phyloP scores from a whole-genome alignment of 2,113 vertebrate genomes.

The Nothocercus nigrocapillus region DNA sequence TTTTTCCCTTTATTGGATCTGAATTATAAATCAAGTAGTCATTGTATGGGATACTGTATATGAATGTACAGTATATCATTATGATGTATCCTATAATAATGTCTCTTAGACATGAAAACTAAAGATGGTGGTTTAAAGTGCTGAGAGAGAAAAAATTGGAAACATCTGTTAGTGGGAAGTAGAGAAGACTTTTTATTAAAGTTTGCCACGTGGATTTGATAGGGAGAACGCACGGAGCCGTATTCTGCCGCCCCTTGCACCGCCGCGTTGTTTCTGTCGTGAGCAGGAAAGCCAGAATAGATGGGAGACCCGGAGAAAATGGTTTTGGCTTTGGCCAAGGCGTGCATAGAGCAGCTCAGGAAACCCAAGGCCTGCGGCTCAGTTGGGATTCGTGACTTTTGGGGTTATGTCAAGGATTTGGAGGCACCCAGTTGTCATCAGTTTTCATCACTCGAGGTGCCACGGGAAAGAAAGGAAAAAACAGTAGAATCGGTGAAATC shows the following conservation, averaged over 20 bases:
- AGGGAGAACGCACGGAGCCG: slow-evolving; percentile 42
- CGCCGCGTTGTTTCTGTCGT: slow-evolving; percentile 3
- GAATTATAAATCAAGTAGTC: slow-evolving; percentile 80
- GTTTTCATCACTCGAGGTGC: background rate
- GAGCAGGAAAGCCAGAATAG: background rate
- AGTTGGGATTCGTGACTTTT: background rate
- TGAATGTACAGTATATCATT: slow-evolving; percentile 81
- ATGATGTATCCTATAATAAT: slow-evolving; percentile 84
- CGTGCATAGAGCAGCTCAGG: background rate
- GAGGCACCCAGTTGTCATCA: background rate
- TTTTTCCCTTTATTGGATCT: slow-evolving; percentile 81
- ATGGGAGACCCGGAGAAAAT: slow-evolving; percentile 8
- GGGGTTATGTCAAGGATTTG: background rate
- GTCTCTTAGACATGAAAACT: slow-evolving; percentile 82
- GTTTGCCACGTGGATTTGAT: slow-evolving; percentile 75
- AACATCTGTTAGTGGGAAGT: slow-evolving; percentile 81
- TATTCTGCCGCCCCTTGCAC: slow-evolving; percentile 44
- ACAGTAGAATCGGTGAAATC: background rate
- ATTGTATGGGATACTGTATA: slow-evolving; percentile 78
- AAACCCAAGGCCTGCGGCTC: background rate
- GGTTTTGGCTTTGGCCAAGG: background rate
- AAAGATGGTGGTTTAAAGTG: slow-evolving; percentile 81
- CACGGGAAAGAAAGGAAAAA: background rate
- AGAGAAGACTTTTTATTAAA: slow-evolving; percentile 81
- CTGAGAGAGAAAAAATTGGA: slow-evolving; percentile 80